Evolutionary conservation across 53 echinoderm and acorn worm genomes (phyloP).

Genomic region (Stichopus horrens): DNA sequence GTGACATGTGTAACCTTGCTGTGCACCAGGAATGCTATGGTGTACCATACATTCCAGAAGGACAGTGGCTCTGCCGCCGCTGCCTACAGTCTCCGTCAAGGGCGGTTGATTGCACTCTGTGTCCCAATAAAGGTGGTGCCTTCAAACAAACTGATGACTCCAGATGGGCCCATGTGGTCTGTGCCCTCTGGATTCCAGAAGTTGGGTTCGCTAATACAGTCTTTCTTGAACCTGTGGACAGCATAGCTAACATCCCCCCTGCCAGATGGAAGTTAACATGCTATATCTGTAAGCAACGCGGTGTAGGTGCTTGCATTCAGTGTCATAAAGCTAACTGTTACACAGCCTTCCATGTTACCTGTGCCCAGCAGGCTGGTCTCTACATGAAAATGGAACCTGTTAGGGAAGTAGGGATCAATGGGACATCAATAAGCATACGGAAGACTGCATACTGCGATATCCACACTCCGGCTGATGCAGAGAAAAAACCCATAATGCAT

Average conservation of each 20-base stretch:
- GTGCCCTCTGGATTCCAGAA: conserved; percentile 99
- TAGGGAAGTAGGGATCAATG: conserved; percentile 87
- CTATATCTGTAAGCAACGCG: conserved; percentile 98
- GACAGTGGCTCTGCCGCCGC: conserved; percentile 97
- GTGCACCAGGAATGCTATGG: conserved; percentile 99
- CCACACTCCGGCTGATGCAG: conserved; percentile 91
- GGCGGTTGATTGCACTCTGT: conserved; percentile 96
- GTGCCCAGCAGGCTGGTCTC: conserved; percentile 95
- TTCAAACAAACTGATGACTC: conserved; percentile 98
- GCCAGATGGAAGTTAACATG: conserved; percentile 99
- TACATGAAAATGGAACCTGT: conserved; percentile 99
- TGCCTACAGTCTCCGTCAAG: conserved; percentile 97
- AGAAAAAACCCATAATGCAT: conserved; percentile 83
- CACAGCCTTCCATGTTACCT: conserved; percentile 98
- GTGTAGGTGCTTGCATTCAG: conserved; percentile 96
- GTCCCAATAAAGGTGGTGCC: conserved; percentile 97
- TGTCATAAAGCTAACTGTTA: conserved; percentile 99
- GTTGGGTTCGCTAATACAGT: conserved; percentile 99
- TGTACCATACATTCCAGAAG: conserved; percentile 99
- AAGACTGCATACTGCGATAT: conserved; percentile 99
- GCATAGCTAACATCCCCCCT: conserved; percentile 94
- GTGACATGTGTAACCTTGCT: conserved; percentile 99
- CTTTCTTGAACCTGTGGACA: conserved; percentile 98
- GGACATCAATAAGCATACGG: conserved; percentile 93
- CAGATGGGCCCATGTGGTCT: conserved; percentile 97